Conservation (phyloP, 2,113 vertebrate genomes). For the Triplophysa dalaica region DNA sequence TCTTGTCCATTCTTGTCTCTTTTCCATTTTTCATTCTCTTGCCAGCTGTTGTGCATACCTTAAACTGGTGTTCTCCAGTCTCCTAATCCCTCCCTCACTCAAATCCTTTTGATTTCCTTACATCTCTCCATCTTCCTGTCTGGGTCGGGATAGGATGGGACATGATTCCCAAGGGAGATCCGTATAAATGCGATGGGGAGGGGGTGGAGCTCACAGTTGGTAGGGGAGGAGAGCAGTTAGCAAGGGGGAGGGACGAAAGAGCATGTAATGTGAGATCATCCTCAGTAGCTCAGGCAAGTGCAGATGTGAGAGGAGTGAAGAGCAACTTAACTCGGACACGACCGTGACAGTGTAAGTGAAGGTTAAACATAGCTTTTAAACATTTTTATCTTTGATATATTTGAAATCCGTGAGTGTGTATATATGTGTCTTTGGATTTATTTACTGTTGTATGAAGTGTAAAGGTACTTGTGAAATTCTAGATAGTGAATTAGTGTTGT, state of each 20-base stretch:
- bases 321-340: slow-evolving; percentile 51
- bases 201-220: slow-evolving; percentile 42
- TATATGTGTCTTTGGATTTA: slow-evolving; percentile 45
- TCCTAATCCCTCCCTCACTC: background rate
- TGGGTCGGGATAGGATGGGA: slow-evolving; percentile 58
- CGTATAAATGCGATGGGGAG: slow-evolving; percentile 58
- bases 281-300: slow-evolving; percentile 66
- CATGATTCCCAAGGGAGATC: slow-evolving; percentile 63
- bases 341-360: slow-evolving; percentile 55
- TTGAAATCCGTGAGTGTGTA: slow-evolving; percentile 41
- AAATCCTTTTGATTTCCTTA: background rate
- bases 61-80: background rate
- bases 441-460: slow-evolving; percentile 26
- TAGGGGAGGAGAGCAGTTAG: slow-evolving; percentile 56
- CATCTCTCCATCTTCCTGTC: slow-evolving; percentile 28
- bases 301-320: slow-evolving; percentile 60
- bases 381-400: slow-evolving; percentile 31
- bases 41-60: slow-evolving; percentile 2
- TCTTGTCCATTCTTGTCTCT: slow-evolving; percentile 16
- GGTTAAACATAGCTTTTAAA: slow-evolving; percentile 55
- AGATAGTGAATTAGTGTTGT: background rate
- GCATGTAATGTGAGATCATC: slow-evolving; percentile 66
- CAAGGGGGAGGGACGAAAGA: slow-evolving; percentile 52
- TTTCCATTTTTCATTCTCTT: background rate
- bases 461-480: background rate